Conservation (phyloP, 2,113 vertebrate genomes). For the Epinephelus moara region DNA sequence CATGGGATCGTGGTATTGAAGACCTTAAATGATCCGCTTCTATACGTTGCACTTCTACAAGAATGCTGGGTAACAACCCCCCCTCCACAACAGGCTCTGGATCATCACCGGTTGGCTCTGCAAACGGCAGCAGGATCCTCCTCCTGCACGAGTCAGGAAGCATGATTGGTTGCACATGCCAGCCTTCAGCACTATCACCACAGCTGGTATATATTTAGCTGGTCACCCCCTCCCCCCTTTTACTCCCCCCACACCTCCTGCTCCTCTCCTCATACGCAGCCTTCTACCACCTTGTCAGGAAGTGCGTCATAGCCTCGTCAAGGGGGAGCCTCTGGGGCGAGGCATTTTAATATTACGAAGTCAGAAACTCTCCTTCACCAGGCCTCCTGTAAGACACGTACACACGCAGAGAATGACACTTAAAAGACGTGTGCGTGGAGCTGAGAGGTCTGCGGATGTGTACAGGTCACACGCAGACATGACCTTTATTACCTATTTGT, state of each 20-base stretch:
- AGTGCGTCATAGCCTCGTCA: slow-evolving; percentile 79
- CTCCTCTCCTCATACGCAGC: slow-evolving; percentile 31
- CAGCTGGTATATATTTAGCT: slow-evolving; percentile 77
- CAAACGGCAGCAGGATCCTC: slow-evolving; percentile 52
- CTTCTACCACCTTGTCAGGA: slow-evolving; percentile 60
- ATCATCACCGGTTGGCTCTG: slow-evolving; percentile 52
- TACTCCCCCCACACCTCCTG: background rate
- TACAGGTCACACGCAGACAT: background rate
- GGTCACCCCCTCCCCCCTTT: background rate
- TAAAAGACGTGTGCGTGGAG: background rate
- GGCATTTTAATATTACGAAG: slow-evolving; percentile 62
- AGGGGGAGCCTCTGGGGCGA: slow-evolving; percentile 71
- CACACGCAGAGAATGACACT: slow-evolving; percentile 2
- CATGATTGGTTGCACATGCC: slow-evolving; percentile 69
- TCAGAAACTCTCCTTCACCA: slow-evolving; percentile 48
- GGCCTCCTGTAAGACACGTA: slow-evolving; percentile 30
- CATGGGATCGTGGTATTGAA: background rate
- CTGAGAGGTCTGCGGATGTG: background rate
- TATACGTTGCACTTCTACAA: slow-evolving; percentile 47
- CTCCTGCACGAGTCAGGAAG: slow-evolving; percentile 54
- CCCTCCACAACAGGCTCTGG: slow-evolving; percentile 7
- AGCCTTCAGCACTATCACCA: slow-evolving; percentile 54
- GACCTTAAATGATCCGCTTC: slow-evolving; percentile 20
- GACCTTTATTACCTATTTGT: no score
- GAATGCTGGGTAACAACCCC: slow-evolving; percentile 4